Base-by-base conservation (phyloP, 2,113 vertebrate genomes). In the Sapayoa aenigma region DNA sequence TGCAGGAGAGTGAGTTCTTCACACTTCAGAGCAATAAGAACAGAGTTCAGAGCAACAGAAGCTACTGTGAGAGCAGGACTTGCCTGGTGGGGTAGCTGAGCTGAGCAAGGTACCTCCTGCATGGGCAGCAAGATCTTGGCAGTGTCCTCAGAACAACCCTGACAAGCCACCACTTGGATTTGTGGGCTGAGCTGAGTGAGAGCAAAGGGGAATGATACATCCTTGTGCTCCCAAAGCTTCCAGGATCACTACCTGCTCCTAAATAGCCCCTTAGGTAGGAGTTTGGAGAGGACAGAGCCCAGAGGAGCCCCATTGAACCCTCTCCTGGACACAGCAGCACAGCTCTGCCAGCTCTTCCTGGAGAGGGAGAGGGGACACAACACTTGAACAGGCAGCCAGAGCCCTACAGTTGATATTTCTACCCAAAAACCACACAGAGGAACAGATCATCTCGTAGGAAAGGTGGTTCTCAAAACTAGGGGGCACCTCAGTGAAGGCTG, bases 61-160 rank as follows among this genome's bases (percentile, higher is more conserved):
- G 16, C 19, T 62, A 2, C 33, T 46, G 35, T 6, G 8, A 59
- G 35, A 74, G 28, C 42, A 49, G 66, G 24, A 68, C 20, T 52
- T 41, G 56, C 5, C 24, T 66, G 4, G 0, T 1, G 4, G 12
- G 12, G 14, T 20, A 6, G 28, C 25, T 41, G 2, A 47, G 41
- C 25, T 59, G 44, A 49, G 31, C 14, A 5, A 50, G 62, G 24
- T 14, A 53, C 6, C 24, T 60, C n/a, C 56, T 35, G 20, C 24
- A 14, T 0, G 2, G 60, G 7, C 60, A 73, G 55, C 6, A 7
- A 41, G 25, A 53, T 23, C 3, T 0, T 11, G 47, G 35, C 44
- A 71, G 56, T 2, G 27, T 7, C 62, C 86, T 35, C n/a, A 21
- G 18, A 46, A 27, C 59, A 63, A 5, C 68, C n/a, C 42, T 30